These are phyloP conservation scores for Thecocarcelia acutangulata DNA, from an alignment of 2,888 invertebrate genomes.

Conservation along the genomic window DNA sequence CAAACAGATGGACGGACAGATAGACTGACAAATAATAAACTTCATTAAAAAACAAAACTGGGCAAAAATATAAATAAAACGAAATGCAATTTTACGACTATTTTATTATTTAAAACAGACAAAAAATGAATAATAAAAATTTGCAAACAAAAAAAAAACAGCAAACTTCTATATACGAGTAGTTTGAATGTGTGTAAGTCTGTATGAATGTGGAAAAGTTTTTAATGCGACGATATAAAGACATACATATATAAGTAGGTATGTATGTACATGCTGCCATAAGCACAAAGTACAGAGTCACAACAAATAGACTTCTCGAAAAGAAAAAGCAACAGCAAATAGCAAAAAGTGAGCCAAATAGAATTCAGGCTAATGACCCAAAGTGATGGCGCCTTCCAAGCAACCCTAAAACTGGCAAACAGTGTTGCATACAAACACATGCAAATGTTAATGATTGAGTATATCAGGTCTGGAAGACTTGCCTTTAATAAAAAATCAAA, in stretches of 20 bases:
- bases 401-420: constrained; percentile 47
- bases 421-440: constrained; percentile 11
- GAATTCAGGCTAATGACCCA: constrained; percentile 68
- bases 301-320: constrained; percentile 50
- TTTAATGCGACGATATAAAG: constrained; percentile 34
- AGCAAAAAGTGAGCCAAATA: constrained; percentile 63
- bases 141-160: constrained; percentile 24
- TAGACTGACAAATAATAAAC: constrained; percentile 65
- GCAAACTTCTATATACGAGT: too few relatives aligned
- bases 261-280: neutral
- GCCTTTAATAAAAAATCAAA: neutral
- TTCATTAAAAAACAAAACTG: constrained; percentile 63
- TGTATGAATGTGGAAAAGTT: constrained; percentile 41
- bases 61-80: constrained; percentile 44
- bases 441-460: neutral
- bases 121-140: constrained; percentile 50
- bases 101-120: constrained; percentile 65
- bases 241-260: neutral
- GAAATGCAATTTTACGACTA: constrained; percentile 66
- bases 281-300: constrained; percentile 33
- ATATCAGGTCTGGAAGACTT: constrained; percentile 32
- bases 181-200: too few relatives aligned
- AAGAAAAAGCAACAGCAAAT: constrained; percentile 38
- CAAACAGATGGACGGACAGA: constrained; percentile 10
- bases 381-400: constrained; percentile 67